Base-by-base conservation (phyloP, 2,888 invertebrate species). In the Lasioglossum pauxillum region DNA sequence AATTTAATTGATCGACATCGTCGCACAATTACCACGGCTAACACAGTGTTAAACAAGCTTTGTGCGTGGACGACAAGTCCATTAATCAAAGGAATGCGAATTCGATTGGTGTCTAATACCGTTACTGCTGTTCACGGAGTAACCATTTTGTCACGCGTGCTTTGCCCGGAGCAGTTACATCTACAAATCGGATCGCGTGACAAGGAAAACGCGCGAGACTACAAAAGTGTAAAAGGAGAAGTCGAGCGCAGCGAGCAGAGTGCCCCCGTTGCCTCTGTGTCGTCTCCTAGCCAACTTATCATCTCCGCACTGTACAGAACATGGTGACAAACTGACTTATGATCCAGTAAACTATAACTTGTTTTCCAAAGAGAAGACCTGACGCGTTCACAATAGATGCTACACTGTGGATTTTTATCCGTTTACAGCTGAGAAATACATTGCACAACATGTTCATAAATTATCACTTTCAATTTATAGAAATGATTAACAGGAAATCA, bases 241-340 rank as follows among this genome's bases (percentile, higher is more conserved):
- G 64, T 19, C 64, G 1, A 35, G 64, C 31, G 31, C 31, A 31
- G 7, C 64, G 64, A 31, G 31, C 31, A 8, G 31, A 31, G 64
- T 35, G 8, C 31, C 3, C 64, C 64, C 16, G 64, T 31, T 64
- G 64, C 35, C 31, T 64, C 35, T 35, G 64, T 27, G 31, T 7
- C 31, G 19, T 64, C 64, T 19, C 31, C 64, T 8, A 35, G 64
- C 64, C 64, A 64, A 64, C 64, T 64, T 64, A 64, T 64, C 64
- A 64, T 64, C 35, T 64, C 64, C 0, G 16, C 64, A 35, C 23
- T 4, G 23, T 38, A n/a, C 69, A 23, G 38, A 69, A 0, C 38
- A 10, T 23, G 38, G 38, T 69, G 35, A 69, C 69, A 69, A 69
- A 69, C 69, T 64, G 64, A 64, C 64, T 64, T 64, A 64, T 64